These are phyloP conservation scores for Graphium colonna DNA, from an alignment of 2,888 invertebrate species.

Conservation along the genomic window DNA sequence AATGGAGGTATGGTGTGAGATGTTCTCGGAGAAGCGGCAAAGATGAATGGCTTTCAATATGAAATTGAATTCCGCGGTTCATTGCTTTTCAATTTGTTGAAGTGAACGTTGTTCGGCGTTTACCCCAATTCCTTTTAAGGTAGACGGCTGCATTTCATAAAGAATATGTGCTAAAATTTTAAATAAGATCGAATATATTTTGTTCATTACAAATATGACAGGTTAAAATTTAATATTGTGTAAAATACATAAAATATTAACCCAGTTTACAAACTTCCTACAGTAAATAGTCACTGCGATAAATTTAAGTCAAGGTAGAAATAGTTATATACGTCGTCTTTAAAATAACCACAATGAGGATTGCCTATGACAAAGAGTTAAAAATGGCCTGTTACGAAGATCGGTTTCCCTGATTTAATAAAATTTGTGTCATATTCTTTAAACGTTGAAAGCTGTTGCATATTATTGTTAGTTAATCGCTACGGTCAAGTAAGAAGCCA, in stretches of 20 bases:
- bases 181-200: constrained; percentile 5
- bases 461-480: no score
- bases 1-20: constrained; percentile 58
- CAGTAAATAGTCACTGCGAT: no score
- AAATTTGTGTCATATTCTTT: no score
- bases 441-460: no score
- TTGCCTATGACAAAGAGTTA: no score
- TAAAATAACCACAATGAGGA: no score
- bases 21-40: constrained; percentile 73
- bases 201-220: not conserved
- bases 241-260: not conserved
- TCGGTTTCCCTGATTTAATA: no score
- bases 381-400: no score
- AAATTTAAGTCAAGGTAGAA: no score
- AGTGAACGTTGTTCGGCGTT: constrained; percentile 69
- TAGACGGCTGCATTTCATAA: constrained; percentile 37
- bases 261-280: no score
- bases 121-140: constrained; percentile 59
- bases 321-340: no score
- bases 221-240: not conserved
- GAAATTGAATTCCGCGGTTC: constrained; percentile 85
- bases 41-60: constrained; percentile 83
- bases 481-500: no score
- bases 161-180: constrained; percentile 5
- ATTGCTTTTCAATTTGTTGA: constrained; percentile 82